A percentile compares a stretch with the other conserved stretches of the same genome.
These are phyloP conservation scores for Polyergus mexicanus DNA, from an alignment of 1,140 invertebrate species.

Conservation along the genomic window DNA sequence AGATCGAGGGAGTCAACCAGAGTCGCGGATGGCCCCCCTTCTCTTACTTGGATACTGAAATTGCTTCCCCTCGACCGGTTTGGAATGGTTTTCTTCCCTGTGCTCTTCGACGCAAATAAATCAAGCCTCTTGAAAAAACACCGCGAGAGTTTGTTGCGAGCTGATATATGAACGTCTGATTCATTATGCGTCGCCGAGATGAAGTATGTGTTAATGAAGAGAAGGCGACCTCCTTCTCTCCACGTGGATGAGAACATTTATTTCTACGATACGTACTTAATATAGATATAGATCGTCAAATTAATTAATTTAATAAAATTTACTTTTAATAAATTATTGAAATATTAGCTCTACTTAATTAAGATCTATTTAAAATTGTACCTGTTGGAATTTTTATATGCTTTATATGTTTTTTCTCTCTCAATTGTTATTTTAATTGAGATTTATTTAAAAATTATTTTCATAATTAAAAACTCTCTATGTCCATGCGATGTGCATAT, in stretches of 20 bases:
- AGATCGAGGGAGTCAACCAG: not conserved
- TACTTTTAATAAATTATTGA: not conserved
- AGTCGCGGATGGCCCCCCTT: slow-evolving; percentile 33
- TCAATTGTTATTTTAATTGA: not conserved
- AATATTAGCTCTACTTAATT: not conserved
- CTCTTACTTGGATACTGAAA: slow-evolving; percentile 66
- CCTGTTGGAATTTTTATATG: not conserved
- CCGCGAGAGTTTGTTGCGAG: slow-evolving; percentile 50
- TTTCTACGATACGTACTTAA: slow-evolving; percentile 24
- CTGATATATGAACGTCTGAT: slow-evolving; percentile 72
- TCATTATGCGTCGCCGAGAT: slow-evolving; percentile 71
- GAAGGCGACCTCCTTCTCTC: slow-evolving; percentile 26
- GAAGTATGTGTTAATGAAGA: slow-evolving; percentile 76
- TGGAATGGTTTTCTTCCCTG: not conserved
- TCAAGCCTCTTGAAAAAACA: slow-evolving; percentile 69
- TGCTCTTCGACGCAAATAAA: slow-evolving; percentile 66
- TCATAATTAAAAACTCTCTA: not conserved
- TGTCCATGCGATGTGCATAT: not conserved
- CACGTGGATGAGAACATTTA: slow-evolving; percentile 51
- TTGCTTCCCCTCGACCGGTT: slow-evolving; percentile 43
- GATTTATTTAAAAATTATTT: not conserved
- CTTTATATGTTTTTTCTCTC: not conserved
- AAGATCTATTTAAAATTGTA: not conserved
- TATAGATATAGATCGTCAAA: not conserved
- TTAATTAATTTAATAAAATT: not conserved